Evolutionary conservation across 2,888 invertebrate species (phyloP).

Genomic region (Himalopsyche tibetana): DNA sequence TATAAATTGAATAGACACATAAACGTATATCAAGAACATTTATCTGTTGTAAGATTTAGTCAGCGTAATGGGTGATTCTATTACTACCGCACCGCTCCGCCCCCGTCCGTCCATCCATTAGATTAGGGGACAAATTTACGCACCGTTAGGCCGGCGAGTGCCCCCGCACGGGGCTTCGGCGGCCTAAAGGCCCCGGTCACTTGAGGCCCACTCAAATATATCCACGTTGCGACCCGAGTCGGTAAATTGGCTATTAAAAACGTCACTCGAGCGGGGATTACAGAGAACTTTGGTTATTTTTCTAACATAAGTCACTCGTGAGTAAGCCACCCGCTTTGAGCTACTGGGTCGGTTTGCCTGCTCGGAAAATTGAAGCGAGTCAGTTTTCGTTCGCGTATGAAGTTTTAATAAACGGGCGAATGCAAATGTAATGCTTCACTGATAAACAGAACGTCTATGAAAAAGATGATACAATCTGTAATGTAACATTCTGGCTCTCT

Average conservation of each 20-base stretch:
- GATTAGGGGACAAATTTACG: slow-evolving; percentile 60
- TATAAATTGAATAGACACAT: not conserved
- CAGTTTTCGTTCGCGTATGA: slow-evolving; percentile 36
- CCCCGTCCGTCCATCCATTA: slow-evolving; percentile 12
- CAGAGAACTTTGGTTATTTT: slow-evolving; percentile 52
- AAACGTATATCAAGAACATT: not conserved
- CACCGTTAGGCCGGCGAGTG: slow-evolving; percentile 56
- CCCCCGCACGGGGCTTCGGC: slow-evolving; percentile 31
- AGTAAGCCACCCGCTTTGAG: slow-evolving; percentile 26
- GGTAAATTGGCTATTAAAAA: slow-evolving; percentile 61
- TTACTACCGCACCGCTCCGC: not conserved
- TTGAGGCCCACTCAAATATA: slow-evolving; percentile 51
- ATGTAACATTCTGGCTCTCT: too few relatives aligned
- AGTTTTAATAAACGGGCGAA: slow-evolving; percentile 13
- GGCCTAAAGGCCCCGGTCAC: slow-evolving; percentile 53
- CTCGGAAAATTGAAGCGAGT: slow-evolving; percentile 12
- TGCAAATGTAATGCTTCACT: not conserved
- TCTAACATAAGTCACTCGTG: slow-evolving; percentile 32
- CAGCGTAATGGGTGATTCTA: slow-evolving; percentile 1
- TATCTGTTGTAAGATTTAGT: not conserved
- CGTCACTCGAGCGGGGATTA: slow-evolving; percentile 55
- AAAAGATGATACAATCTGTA: too few relatives aligned
- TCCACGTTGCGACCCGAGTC: slow-evolving; percentile 32
- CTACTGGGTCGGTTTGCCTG: not conserved
- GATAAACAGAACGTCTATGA: not conserved